Conservation (phyloP, 2,888 invertebrate species). For the Prenolepis imparis region DNA sequence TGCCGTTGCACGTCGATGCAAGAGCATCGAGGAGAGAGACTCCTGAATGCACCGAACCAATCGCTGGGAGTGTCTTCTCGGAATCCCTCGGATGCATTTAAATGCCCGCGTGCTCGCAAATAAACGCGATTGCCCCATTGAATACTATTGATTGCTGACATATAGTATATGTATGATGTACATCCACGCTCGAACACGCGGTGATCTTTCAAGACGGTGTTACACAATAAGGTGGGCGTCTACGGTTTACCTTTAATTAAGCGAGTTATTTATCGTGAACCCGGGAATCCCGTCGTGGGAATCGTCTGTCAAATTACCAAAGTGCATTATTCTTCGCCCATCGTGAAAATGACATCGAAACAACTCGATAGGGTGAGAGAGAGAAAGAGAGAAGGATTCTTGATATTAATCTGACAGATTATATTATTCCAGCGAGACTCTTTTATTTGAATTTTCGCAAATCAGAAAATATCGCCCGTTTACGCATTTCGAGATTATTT, state of each 20-base stretch:
- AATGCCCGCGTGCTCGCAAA: constrained; percentile 73
- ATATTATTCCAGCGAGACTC: neutral
- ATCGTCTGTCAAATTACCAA: constrained; percentile 19
- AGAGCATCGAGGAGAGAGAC: constrained; percentile 68
- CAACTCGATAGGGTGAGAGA: neutral
- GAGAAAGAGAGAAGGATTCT: neutral
- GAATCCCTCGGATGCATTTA: constrained; percentile 77
- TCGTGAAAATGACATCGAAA: neutral
- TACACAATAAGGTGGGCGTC: constrained; percentile 37
- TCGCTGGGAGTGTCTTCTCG: constrained; percentile 80
- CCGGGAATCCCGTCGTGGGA: constrained; percentile 2
- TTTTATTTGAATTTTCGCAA: neutral
- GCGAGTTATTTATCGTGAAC: constrained; percentile 23
- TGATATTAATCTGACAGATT: neutral
- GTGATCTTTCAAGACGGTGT: constrained; percentile 29
- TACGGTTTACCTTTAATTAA: constrained; percentile 38
- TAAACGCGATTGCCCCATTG: constrained; percentile 65
- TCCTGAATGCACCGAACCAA: constrained; percentile 74
- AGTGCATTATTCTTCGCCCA: neutral
- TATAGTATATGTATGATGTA: constrained; percentile 51
- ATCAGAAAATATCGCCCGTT: neutral
- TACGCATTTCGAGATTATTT: neutral
- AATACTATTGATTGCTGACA: constrained; percentile 71
- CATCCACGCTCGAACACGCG: constrained; percentile 55
- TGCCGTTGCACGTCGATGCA: constrained; percentile 46